Evolutionary conservation across 2,797 vertebrate species (phyloP).

Genomic region (Pygocentrus nattereri): DNA sequence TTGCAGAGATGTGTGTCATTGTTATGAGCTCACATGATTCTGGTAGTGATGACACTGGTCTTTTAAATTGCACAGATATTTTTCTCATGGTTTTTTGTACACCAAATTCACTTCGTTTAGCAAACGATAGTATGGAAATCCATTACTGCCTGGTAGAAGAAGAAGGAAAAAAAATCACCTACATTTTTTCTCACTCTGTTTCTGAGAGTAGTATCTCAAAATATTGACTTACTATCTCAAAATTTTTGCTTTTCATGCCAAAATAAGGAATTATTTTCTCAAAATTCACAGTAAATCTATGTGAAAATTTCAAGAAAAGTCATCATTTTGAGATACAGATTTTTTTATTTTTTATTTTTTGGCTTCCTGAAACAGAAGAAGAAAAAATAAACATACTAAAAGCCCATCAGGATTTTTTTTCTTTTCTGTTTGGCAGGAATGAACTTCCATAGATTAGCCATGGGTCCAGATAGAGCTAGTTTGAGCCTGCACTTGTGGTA

Average conservation of each 20-base stretch:
- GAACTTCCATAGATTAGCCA: neutral
- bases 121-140: neutral
- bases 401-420: too few relatives aligned
- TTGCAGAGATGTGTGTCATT: neutral
- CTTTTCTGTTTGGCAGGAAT: neutral
- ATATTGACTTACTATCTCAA: neutral
- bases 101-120: neutral
- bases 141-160: neutral
- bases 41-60: neutral
- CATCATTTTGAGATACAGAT: too few relatives aligned
- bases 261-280: too few relatives aligned
- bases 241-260: too few relatives aligned
- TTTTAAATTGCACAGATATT: neutral
- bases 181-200: neutral
- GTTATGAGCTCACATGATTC: neutral
- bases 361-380: too few relatives aligned
- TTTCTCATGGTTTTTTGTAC: constrained; percentile 1
- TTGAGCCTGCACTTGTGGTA: constrained; percentile 8
- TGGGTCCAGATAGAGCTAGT: neutral
- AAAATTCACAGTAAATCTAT: neutral
- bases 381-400: too few relatives aligned
- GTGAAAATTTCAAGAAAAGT: too few relatives aligned
- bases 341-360: too few relatives aligned
- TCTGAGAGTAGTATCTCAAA: neutral
- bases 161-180: too few relatives aligned